Base-by-base conservation (phyloP, 2,888 invertebrate genomes). In the Dynastes grantii region DNA sequence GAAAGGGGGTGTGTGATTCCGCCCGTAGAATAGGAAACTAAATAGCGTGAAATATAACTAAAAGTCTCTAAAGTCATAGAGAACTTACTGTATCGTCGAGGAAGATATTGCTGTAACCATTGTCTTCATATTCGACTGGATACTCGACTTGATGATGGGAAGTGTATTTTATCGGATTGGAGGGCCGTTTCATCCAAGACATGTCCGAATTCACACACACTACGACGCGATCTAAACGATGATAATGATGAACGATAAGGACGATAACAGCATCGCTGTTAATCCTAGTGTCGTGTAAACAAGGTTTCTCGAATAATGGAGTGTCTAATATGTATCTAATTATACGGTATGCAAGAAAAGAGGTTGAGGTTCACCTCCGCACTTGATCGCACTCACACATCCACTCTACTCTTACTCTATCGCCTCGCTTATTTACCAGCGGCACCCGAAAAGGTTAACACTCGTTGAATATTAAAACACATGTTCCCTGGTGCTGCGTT, bases 101-200 rank as follows among this genome's bases (percentile, higher is more conserved):
- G 65, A 78, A 75, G n/a, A 32, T 71, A 63, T 78, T 76, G 45
- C 22, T 55, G 55, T 9, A 55, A 55, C 40, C 51, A 61, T 61
- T 68, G 65, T 80, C 80, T 27, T 80, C 80, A 32, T 63, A 63
- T 29, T 78, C 76, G 45, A 11, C 45, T 13, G 70, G 49, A 45
- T 40, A 68, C n/a, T 78, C 76, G 51, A 65, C 53, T 32, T 76
- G 45, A 16, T 45, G 53, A 29, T 13, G 68, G 55, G 6, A 55
- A 29, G 32, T 32, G 22, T 75, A 76, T 64, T 76, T 80, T 53
- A 79, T 78, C 37, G 79, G 78, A 45, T 79, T 79, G 40, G 80
- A 79, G 67, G 79, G 78, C 58, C 80, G 73, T 71, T 77, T 78
- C 76, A 81, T 81, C 81, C 81, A 81, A 76, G 81, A 81, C 81